These are phyloP conservation scores for Ryuthela nishihirai DNA, from an alignment of 2,888 invertebrate genomes.

Conservation along the genomic window DNA sequence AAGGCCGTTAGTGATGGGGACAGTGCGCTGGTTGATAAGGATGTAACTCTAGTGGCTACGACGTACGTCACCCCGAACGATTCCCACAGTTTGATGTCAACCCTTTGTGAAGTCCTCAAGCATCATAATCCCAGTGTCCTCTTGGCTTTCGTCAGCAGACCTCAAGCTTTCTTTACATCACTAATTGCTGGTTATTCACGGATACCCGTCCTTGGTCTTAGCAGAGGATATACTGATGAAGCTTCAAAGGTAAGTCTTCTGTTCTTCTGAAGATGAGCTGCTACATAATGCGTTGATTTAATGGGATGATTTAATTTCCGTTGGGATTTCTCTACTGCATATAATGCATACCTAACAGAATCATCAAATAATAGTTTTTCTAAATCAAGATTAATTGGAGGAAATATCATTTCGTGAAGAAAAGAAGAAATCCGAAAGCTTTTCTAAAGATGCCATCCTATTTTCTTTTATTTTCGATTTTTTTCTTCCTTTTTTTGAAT, in stretches of 20 bases:
- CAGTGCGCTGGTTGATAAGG: slow-evolving; percentile 17
- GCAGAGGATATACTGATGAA: slow-evolving; percentile 10
- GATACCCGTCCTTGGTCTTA: slow-evolving; percentile 21
- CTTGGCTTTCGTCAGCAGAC: slow-evolving; percentile 14
- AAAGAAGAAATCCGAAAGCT: too few relatives aligned
- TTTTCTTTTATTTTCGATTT: too few relatives aligned
- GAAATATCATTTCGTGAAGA: too few relatives aligned
- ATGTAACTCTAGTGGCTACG: slow-evolving; percentile 24
- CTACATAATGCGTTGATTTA: too few relatives aligned
- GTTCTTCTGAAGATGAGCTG: too few relatives aligned
- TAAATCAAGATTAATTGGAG: too few relatives aligned
- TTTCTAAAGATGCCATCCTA: too few relatives aligned
- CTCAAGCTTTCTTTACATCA: slow-evolving; percentile 18
- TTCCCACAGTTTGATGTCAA: slow-evolving; percentile 2
- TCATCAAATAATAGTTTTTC: too few relatives aligned
- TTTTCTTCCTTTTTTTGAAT: too few relatives aligned
- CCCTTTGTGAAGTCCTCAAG: slow-evolving; percentile 13
- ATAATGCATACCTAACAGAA: too few relatives aligned
- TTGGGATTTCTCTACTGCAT: too few relatives aligned
- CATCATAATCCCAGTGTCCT: slow-evolving; percentile 17
- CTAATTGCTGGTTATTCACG: slow-evolving; percentile 11
- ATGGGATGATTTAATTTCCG: not conserved
- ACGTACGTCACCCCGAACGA: slow-evolving; percentile 7
- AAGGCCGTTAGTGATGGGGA: slow-evolving; percentile 24
- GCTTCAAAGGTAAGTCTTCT: slow-evolving; percentile 21